A percentile compares a stretch with the other conserved stretches of the same genome.
Evolutionary conservation across 2,113 vertebrate genomes (phyloP).

Genomic region (Excalfactoria chinensis): DNA sequence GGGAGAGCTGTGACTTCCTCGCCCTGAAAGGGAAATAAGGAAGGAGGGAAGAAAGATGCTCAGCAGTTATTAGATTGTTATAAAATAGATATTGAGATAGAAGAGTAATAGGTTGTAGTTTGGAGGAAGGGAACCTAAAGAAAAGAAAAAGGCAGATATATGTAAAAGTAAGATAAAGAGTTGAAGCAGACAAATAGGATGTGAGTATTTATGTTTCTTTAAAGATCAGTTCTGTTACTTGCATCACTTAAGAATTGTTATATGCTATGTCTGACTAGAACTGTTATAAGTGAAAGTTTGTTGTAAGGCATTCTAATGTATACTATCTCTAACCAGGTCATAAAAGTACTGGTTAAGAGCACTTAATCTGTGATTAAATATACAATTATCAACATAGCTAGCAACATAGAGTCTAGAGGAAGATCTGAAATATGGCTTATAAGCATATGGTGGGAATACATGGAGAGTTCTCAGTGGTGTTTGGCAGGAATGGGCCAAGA

Average conservation of each 20-base stretch:
- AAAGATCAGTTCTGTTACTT: rapidly evolving
- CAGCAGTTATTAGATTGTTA: rapidly evolving
- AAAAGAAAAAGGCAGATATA: rapidly evolving
- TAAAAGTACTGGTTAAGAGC: too few relatives aligned
- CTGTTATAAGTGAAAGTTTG: rapidly evolving
- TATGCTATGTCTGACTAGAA: rapidly evolving
- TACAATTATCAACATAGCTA: not conserved
- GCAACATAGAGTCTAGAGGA: not conserved
- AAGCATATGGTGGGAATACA: rapidly evolving
- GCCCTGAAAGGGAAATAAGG: rapidly evolving
- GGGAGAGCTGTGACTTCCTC: rapidly evolving
- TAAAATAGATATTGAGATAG: rapidly evolving
- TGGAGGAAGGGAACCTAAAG: not conserved
- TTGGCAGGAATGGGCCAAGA: not conserved
- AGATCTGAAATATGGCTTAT: not conserved
- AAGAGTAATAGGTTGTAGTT: rapidly evolving
- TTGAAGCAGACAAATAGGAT: rapidly evolving
- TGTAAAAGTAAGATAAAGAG: rapidly evolving
- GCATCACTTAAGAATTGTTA: not conserved
- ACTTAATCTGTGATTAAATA: not conserved
- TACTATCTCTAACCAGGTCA: rapidly evolving
- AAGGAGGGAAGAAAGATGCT: rapidly evolving
- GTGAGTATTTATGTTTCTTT: rapidly evolving
- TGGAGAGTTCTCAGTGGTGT: not conserved
- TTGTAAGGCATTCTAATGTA: rapidly evolving